Percentiles rank a stretch among this genome's conserved stretches.
These are phyloP conservation scores for Polypterus senegalus DNA, from an alignment of 2,113 vertebrate genomes.

Conservation along the genomic window DNA sequence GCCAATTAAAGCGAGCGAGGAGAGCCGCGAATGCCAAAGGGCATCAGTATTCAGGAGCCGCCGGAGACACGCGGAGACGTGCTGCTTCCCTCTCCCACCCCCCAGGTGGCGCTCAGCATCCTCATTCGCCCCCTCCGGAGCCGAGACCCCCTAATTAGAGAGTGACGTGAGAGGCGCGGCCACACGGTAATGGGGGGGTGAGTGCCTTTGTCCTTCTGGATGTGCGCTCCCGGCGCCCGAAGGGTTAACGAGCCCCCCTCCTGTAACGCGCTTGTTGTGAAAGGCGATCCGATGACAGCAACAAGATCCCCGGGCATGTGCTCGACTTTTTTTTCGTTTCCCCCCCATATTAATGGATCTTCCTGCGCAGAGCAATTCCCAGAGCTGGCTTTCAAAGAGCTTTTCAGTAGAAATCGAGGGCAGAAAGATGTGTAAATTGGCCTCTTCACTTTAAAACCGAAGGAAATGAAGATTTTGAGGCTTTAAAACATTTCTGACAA, in stretches of 20 bases:
- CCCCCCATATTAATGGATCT: background rate
- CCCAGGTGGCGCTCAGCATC: background rate
- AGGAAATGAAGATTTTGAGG: background rate
- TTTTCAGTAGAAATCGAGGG: background rate
- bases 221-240: background rate
- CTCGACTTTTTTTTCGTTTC: background rate
- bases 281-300: background rate
- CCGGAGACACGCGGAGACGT: constrained; percentile 11
- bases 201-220: background rate
- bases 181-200: background rate
- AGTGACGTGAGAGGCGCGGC: background rate
- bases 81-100: background rate
- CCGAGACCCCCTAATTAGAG: background rate
- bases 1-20: constrained; percentile 86
- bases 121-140: background rate
- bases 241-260: background rate
- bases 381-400: background rate
- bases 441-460: background rate
- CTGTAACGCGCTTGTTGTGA: background rate
- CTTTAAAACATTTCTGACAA: background rate
- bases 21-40: constrained; percentile 73
- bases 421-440: background rate
- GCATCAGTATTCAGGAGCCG: constrained; percentile 77
- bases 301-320: background rate
- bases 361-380: background rate